Evolutionary conservation across 2,113 vertebrate species (phyloP).

Genomic region (Grantiella picta): DNA sequence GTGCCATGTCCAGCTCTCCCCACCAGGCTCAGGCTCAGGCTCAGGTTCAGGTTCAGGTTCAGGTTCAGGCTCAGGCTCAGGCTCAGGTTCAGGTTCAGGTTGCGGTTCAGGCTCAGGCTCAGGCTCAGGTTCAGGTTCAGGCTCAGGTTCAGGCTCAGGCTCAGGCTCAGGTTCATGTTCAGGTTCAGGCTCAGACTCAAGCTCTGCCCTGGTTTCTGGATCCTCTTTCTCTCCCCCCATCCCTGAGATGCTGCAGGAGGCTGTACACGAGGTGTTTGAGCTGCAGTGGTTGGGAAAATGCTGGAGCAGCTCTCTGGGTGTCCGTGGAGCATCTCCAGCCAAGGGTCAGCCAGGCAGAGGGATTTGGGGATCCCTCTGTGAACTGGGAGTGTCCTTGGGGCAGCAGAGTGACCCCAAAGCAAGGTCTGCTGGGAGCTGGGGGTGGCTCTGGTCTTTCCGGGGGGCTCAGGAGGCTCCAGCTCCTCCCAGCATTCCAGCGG

Average conservation of each 20-base stretch:
- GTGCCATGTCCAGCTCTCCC: background rate
- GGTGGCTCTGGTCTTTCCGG: background rate
- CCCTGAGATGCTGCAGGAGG: background rate
- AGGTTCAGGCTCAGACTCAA: too few species aligned
- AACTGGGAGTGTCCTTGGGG: background rate
- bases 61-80: too few species aligned
- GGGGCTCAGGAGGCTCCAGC: background rate
- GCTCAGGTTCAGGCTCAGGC: too few species aligned
- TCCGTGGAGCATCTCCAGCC: fast-evolving
- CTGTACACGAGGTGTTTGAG: background rate
- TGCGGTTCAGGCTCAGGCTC: too few species aligned
- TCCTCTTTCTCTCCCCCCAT: background rate
- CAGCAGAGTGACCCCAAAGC: background rate
- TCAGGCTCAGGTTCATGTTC: too few species aligned
- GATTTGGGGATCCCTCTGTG: fast-evolving
- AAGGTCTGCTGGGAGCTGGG: background rate
- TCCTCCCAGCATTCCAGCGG: background rate
- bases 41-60: too few species aligned
- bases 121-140: too few species aligned
- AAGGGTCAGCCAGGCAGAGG: background rate
- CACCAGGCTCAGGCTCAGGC: background rate
- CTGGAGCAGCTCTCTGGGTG: background rate
- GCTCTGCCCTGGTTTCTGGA: fast-evolving
- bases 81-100: too few species aligned
- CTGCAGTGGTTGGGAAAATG: background rate